Evolutionary conservation across 2,797 vertebrate genomes (phyloP).

Genomic region (Enoplosus armatus): DNA sequence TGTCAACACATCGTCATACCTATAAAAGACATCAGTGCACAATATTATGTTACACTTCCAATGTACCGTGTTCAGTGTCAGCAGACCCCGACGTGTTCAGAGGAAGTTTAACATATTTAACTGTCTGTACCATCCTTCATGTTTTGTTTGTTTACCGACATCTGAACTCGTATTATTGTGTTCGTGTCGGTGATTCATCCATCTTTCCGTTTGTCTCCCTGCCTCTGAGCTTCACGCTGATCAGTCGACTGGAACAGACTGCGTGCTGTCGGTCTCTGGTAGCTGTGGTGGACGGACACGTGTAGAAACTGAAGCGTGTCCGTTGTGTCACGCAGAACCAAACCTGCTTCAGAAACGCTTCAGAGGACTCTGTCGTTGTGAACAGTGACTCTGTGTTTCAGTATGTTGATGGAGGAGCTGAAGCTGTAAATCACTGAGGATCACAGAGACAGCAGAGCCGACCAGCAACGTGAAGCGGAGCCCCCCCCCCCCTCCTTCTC

Average conservation of each 20-base stretch:
- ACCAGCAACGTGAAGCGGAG: background rate
- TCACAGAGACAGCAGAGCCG: constrained; percentile 12
- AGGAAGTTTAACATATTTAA: no score
- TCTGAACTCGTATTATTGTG: background rate
- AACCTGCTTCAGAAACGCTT: constrained; percentile 1
- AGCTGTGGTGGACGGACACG: background rate
- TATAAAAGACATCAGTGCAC: background rate
- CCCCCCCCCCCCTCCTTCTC: background rate
- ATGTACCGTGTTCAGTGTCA: background rate
- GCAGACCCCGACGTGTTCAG: no score
- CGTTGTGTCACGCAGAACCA: constrained; percentile 15
- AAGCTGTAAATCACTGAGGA: constrained; percentile 33
- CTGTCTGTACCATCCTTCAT: no score
- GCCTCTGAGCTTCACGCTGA: constrained; percentile 2
- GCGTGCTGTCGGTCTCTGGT: background rate
- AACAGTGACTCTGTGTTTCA: constrained; percentile 9
- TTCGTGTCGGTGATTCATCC: background rate
- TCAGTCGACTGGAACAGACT: background rate
- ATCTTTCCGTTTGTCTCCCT: background rate
- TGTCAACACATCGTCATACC: background rate
- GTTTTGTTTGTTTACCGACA: background rate
- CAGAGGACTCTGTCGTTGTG: background rate
- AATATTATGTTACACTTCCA: background rate
- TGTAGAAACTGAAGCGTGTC: constrained; percentile 4
- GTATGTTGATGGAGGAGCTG: constrained; percentile 5